phyloP scores from a whole-genome alignment of 2,113 vertebrate species.

The Trochalopteron elliotii region DNA sequence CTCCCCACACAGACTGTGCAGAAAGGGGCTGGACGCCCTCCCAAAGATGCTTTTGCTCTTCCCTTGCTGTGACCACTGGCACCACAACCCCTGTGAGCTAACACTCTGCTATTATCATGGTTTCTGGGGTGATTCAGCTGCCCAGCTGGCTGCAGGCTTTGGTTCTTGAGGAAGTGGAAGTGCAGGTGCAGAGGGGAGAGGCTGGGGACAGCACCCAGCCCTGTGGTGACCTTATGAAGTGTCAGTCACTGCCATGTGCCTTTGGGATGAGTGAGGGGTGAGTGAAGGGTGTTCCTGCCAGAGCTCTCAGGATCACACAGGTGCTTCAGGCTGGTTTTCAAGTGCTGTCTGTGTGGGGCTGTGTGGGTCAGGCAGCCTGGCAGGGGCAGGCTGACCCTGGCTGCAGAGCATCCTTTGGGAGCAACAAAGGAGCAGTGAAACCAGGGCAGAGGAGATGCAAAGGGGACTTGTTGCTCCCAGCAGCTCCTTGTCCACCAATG shows the following conservation, averaged over 20 bases:
- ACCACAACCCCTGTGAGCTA: not conserved
- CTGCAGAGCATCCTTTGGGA: not conserved
- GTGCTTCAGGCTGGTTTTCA: not conserved
- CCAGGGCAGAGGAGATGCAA: not conserved
- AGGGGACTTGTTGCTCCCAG: not conserved
- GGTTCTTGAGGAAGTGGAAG: not conserved
- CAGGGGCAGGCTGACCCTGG: too few relatives aligned
- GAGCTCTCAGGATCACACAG: not conserved
- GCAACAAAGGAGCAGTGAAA: not conserved
- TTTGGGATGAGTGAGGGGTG: not conserved
- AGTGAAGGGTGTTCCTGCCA: not conserved
- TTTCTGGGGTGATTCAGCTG: not conserved
- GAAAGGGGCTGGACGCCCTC: not conserved
- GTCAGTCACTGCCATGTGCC: not conserved
- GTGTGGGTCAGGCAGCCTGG: not conserved
- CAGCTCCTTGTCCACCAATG: not conserved
- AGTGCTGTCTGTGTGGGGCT: not conserved
- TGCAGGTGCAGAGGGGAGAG: not conserved
- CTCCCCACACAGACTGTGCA: not conserved
- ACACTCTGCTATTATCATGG: not conserved
- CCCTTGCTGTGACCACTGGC: not conserved
- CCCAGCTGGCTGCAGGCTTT: not conserved
- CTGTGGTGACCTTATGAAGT: accelerated
- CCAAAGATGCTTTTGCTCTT: not conserved
- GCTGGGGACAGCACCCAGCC: not conserved